A percentile compares a stretch with the other conserved stretches of the same genome.
phyloP scores from a whole-genome alignment of 2,113 vertebrate genomes.

The Rhineura floridana region DNA sequence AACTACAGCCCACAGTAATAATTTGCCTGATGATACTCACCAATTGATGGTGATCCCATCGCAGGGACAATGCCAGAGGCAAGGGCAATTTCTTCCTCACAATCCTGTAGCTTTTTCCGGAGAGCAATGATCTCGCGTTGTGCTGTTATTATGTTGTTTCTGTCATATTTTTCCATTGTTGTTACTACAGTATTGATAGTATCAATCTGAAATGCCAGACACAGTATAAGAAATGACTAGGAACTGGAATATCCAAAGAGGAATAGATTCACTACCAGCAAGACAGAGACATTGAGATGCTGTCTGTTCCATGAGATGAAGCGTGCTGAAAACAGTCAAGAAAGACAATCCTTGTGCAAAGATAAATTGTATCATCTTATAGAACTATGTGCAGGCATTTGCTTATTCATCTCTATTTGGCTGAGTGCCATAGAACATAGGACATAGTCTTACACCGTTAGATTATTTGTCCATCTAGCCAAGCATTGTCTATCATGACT shows the following conservation, averaged over 20 bases:
- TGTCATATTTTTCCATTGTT: slow-evolving; percentile 71
- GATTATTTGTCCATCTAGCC: too few species aligned
- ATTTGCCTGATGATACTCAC: background rate
- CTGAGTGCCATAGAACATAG: background rate
- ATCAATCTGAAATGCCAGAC: background rate
- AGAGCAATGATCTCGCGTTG: slow-evolving; percentile 74
- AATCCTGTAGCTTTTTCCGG: slow-evolving; percentile 76
- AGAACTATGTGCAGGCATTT: too few species aligned
- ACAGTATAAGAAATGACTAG: background rate
- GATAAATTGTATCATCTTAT: background rate
- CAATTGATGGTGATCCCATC: background rate
- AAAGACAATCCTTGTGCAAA: background rate
- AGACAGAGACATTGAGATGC: background rate
- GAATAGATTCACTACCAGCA: background rate
- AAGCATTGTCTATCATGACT: too few species aligned
- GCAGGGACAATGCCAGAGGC: too few species aligned
- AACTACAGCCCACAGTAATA: background rate
- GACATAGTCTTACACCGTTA: too few species aligned
- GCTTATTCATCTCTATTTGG: background rate
- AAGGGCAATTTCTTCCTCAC: slow-evolving; percentile 45
- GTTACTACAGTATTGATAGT: background rate
- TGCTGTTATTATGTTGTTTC: slow-evolving; percentile 75
- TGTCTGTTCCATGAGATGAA: background rate
- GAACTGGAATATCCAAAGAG: background rate
- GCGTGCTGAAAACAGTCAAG: too few species aligned